Percentiles rank a stretch among this genome's conserved stretches.
These are phyloP conservation scores for Thunnus albacares DNA, from an alignment of 2,797 vertebrate species.

Conservation along the genomic window DNA sequence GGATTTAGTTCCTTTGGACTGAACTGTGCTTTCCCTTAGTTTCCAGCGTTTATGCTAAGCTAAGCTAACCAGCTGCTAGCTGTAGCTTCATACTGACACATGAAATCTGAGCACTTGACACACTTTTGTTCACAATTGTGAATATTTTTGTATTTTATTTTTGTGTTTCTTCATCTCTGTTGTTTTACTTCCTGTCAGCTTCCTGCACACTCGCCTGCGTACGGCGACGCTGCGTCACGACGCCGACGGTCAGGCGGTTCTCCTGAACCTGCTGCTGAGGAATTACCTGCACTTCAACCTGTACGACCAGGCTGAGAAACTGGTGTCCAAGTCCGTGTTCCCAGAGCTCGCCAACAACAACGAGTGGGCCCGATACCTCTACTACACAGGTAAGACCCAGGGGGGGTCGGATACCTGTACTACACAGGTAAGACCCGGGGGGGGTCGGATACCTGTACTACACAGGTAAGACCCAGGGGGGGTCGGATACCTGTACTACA, in stretches of 20 bases:
- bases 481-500: too few relatives aligned
- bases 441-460: too few relatives aligned
- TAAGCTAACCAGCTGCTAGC: too few relatives aligned
- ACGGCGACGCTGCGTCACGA: conserved; percentile 95
- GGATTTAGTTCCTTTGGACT: too few relatives aligned
- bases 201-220: conserved; percentile 94
- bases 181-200: conserved; percentile 79
- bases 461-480: too few relatives aligned
- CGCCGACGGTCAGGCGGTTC: conserved; percentile 93
- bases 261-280: conserved; percentile 95
- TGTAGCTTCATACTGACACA: too few relatives aligned
- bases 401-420: not conserved
- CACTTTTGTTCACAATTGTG: too few relatives aligned
- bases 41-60: too few relatives aligned
- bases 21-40: too few relatives aligned
- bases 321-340: conserved; percentile 97
- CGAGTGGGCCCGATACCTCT: conserved; percentile 97
- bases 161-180: not conserved
- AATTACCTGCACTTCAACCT: conserved; percentile 98
- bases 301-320: conserved; percentile 97
- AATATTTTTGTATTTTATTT: not conserved
- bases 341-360: conserved; percentile 98
- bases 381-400: conserved; percentile 91
- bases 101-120: too few relatives aligned
- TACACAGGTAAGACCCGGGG: too few relatives aligned